Conservation (phyloP, 2,888 invertebrate species). For the Drosophila buzzatii region DNA sequence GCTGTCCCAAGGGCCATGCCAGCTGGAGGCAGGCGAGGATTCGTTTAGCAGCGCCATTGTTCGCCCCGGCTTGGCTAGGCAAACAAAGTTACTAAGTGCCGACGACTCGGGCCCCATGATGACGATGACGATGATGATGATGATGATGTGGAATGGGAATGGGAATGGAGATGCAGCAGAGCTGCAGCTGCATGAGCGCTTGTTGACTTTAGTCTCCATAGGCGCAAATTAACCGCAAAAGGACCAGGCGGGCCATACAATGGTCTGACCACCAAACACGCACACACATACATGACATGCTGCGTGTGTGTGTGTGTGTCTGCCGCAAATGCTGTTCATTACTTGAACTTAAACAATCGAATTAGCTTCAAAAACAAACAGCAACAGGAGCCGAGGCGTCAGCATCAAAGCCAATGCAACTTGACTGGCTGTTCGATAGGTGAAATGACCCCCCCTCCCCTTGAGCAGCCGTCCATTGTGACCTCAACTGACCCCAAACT, state of each 20-base stretch:
- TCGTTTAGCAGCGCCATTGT: conserved; percentile 36
- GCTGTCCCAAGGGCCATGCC: conserved; percentile 36
- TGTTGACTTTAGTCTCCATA: conserved; percentile 59
- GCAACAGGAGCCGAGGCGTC: conserved; percentile 32
- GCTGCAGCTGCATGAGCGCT: conserved; percentile 18
- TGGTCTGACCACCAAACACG: conserved; percentile 20
- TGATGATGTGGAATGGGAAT: background rate
- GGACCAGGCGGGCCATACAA: conserved; percentile 13
- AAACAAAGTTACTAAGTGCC: conserved; percentile 49
- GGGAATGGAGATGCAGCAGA: background rate
- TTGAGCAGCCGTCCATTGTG: background rate
- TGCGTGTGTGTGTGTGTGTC: too few species aligned
- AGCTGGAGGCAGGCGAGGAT: conserved; percentile 8
- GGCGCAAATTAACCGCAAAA: conserved; percentile 63
- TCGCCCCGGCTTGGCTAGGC: conserved; percentile 17
- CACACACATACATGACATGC: conserved; percentile 46
- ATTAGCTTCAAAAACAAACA: conserved; percentile 54
- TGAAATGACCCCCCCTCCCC: background rate
- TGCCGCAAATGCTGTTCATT: conserved; percentile 51
- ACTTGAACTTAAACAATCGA: conserved; percentile 71
- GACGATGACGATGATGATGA: conserved; percentile 1
- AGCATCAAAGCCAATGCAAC: conserved; percentile 23
- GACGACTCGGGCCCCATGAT: conserved; percentile 15
- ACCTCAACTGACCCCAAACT: background rate
- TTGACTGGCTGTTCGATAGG: conserved; percentile 11